Conservation (phyloP, 2,888 invertebrate species). For the Campopleginae sp. region DNA sequence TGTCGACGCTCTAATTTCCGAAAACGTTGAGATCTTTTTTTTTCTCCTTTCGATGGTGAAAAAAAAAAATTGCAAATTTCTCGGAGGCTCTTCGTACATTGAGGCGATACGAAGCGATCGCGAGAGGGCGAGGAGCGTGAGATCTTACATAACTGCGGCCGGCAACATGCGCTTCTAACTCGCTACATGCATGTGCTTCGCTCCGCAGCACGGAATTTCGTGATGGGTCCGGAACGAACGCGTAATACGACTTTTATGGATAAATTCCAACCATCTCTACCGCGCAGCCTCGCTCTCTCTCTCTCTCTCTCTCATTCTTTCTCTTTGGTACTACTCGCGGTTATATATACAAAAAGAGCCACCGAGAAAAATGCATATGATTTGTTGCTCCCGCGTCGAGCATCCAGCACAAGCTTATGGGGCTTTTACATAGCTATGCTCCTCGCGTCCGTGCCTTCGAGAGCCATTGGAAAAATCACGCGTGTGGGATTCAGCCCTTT, state of each 20-base stretch:
- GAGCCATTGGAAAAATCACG: slow-evolving; percentile 8
- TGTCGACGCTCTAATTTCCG: no score
- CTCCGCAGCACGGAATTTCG: slow-evolving; percentile 76
- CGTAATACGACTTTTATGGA: slow-evolving; percentile 84
- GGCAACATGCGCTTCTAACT: not conserved
- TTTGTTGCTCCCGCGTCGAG: slow-evolving; percentile 78
- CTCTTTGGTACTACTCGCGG: slow-evolving; percentile 69
- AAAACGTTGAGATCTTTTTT: no score
- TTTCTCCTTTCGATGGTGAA: no score
- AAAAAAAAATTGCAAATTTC: no score
- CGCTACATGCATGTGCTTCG: slow-evolving; percentile 19
- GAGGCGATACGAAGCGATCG: slow-evolving; percentile 52
- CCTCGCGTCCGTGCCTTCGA: not conserved
- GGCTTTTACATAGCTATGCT: not conserved
- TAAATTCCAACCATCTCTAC: slow-evolving; percentile 71
- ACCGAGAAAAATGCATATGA: slow-evolving; percentile 81
- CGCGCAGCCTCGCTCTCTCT: slow-evolving; percentile 30
- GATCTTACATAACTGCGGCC: slow-evolving; percentile 56
- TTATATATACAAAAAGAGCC: slow-evolving; percentile 52
- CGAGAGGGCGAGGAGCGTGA: slow-evolving; percentile 63
- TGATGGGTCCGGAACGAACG: slow-evolving; percentile 82
- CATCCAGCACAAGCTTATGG: slow-evolving; percentile 41
- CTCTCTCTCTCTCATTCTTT: slow-evolving; percentile 2
- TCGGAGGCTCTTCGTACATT: not conserved
- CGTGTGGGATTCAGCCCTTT: slow-evolving; percentile 44